Percentiles rank a stretch among this genome's conserved stretches.
Conservation (phyloP, 1,140 invertebrate genomes). For the Drosophila varians region DNA sequence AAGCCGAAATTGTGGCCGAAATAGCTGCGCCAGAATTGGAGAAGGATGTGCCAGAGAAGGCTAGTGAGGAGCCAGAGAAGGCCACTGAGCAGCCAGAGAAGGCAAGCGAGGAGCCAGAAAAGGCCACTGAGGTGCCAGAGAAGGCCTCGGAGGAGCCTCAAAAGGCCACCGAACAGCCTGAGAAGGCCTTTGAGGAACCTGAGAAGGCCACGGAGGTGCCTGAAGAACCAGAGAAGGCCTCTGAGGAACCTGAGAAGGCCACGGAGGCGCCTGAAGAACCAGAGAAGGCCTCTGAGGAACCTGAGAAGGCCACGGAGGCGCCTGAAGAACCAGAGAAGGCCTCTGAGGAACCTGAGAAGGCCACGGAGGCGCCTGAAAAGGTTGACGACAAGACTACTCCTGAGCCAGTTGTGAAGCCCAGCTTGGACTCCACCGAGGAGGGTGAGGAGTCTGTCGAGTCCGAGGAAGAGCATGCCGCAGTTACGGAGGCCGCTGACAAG, state of each 20-base stretch:
- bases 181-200: background rate
- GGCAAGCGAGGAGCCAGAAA: slow-evolving; percentile 1
- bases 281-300: slow-evolving; percentile 22
- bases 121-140: slow-evolving; percentile 35
- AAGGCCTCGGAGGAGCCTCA: slow-evolving; percentile 34
- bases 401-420: slow-evolving; percentile 44
- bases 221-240: slow-evolving; percentile 17
- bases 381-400: slow-evolving; percentile 39
- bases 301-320: slow-evolving; percentile 22
- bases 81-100: slow-evolving; percentile 3
- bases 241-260: slow-evolving; percentile 24
- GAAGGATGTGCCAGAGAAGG: slow-evolving; percentile 34
- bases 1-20: slow-evolving; percentile 30
- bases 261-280: slow-evolving; percentile 33
- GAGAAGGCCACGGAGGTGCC: slow-evolving; percentile 28
- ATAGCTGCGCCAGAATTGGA: slow-evolving; percentile 35
- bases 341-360: slow-evolving; percentile 25
- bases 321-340: slow-evolving; percentile 12
- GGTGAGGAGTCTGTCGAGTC: slow-evolving; percentile 70
- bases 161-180: slow-evolving; percentile 23
- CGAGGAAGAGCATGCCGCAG: slow-evolving; percentile 61
- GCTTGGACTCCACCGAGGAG: slow-evolving; percentile 69
- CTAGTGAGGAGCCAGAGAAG: slow-evolving; percentile 30
- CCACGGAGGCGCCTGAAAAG: slow-evolving; percentile 30
- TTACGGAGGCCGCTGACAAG: slow-evolving; percentile 32